Percentiles rank a stretch among this genome's conserved stretches.
phyloP scores from a whole-genome alignment of 2,797 vertebrate species.

The Corythornis leucogaster region DNA sequence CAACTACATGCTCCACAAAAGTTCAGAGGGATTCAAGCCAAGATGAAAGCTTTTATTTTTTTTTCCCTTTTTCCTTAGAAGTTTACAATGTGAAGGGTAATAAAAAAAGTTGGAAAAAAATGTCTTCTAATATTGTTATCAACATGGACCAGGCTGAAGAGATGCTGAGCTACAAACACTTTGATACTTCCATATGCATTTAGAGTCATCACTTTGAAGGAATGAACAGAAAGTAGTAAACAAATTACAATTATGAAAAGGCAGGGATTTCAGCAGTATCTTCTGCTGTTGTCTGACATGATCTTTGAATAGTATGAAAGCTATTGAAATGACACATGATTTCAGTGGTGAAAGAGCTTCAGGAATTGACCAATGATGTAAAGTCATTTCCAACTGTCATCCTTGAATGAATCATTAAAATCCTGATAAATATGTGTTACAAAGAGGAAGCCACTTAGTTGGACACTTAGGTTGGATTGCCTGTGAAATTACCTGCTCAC shows the following conservation, averaged over 20 bases:
- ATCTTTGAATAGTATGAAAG: background rate
- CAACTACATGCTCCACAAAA: background rate
- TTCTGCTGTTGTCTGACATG: background rate
- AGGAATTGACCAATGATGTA: background rate
- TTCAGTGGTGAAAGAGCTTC: background rate
- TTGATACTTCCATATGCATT: fast-evolving
- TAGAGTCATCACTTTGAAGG: background rate
- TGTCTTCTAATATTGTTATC: background rate
- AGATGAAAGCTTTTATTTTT: background rate
- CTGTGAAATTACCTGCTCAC: background rate
- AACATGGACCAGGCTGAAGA: background rate
- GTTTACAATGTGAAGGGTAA: background rate
- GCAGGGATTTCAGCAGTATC: background rate
- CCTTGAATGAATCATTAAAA: background rate
- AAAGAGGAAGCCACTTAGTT: background rate
- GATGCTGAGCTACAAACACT: background rate
- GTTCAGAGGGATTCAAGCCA: background rate
- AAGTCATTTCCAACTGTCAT: background rate
- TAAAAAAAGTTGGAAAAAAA: background rate
- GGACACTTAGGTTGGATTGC: background rate
- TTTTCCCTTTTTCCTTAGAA: background rate
- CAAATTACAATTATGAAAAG: background rate
- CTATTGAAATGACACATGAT: background rate
- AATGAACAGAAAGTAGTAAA: background rate
- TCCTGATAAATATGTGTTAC: background rate